phyloP scores from a whole-genome alignment of 2,797 vertebrate species.

The Halcyon badia region DNA sequence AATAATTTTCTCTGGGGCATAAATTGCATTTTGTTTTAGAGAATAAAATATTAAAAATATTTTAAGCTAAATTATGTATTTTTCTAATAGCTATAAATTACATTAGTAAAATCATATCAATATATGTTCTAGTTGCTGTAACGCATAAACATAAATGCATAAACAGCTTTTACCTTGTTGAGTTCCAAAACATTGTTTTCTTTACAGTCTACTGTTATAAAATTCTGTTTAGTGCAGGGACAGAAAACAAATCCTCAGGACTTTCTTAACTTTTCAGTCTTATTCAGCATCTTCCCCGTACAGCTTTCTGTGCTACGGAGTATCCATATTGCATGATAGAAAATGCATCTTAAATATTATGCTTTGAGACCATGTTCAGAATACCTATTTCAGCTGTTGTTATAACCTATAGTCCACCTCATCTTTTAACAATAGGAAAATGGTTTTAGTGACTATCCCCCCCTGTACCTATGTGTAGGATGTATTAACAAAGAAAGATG shows the following conservation, averaged over 20 bases:
- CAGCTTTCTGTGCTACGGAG: not conserved
- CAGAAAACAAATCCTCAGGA: not conserved
- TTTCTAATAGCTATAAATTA: not conserved
- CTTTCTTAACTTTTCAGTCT: not conserved
- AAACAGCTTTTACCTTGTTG: not conserved
- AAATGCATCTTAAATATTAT: not conserved
- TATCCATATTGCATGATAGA: not conserved
- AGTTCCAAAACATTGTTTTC: not conserved
- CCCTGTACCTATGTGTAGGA: not conserved
- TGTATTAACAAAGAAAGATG: not conserved
- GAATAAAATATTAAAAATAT: not conserved
- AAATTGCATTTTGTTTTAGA: not conserved
- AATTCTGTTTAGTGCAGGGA: not conserved
- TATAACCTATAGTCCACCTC: not conserved
- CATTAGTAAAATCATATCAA: not conserved
- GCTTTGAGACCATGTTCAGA: not conserved
- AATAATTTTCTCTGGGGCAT: not conserved
- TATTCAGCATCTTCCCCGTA: not conserved
- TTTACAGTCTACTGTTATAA: not conserved
- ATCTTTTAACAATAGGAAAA: not conserved
- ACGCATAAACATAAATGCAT: not conserved
- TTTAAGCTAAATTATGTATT: not conserved
- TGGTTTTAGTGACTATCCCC: not conserved
- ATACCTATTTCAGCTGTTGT: not conserved
- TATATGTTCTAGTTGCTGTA: not conserved